Base-by-base conservation (phyloP, 2,888 invertebrate genomes). In the Drepana falcataria region DNA sequence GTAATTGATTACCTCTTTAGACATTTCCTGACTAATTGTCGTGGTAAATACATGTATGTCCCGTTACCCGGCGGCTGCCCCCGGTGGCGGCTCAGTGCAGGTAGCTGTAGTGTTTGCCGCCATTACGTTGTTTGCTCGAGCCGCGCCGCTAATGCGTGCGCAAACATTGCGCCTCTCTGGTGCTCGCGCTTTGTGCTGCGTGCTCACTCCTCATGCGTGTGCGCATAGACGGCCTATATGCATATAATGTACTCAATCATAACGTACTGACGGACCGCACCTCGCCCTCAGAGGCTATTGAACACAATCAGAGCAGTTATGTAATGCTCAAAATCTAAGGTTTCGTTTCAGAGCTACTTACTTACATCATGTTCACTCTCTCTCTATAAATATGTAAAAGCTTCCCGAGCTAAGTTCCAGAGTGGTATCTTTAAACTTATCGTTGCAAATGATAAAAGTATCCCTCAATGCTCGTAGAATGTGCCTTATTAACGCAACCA, bases 131-230 rank as follows among this genome's bases (percentile, higher is more conserved):
- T 87, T 87, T 81, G 84, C 86, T 74, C 70, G 70, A 67, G 69
- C 75, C 75, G 78, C 73, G 75, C 69, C 77, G 77, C 85, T 90
- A 90, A 89, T 87, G 89, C 87, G 88, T 87, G 81, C 73, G 85
- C 86, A 88, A 89, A 89, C 84, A 87, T 48, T 53, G 61, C 62
- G 56, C 44, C 52, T 57, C 52, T 48, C 48, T 59, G 54, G 60
- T 48, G 7, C 44, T 6, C 44, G 9, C 3, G 44, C 40, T 40
- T 40, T 40, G 40, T 40, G 40, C 5, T 40, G 40, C n/a, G n/a
- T n/a, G n/a, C n/a, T n/a, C n/a, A 37, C 37, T 37, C 37, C 2
- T 4, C 37, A 37, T 2, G 4, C 44, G 44, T 2, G 5, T 40
- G 44, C 9, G 44, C 44, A 44, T 9, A 2, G 44, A 9, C 9